phyloP scores from a whole-genome alignment of 2,888 invertebrate species.

The Plusia festucae region DNA sequence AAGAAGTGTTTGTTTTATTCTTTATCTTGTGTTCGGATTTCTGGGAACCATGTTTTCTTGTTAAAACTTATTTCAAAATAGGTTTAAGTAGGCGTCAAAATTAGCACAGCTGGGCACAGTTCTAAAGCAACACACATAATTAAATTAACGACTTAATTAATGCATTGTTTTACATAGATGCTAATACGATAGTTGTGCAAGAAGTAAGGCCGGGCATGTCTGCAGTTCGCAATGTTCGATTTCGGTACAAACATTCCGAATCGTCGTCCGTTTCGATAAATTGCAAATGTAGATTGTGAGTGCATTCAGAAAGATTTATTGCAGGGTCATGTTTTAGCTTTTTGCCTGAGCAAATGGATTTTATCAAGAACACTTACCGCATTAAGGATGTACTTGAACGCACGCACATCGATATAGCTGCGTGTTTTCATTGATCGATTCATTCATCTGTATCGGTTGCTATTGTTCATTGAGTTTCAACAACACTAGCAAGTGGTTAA shows the following conservation, averaged over 20 bases:
- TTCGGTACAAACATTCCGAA: conserved; percentile 56
- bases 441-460: conserved; percentile 55
- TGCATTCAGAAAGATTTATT: conserved; percentile 83
- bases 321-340: conserved; percentile 71
- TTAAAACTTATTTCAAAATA: conserved; percentile 20
- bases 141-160: conserved; percentile 4
- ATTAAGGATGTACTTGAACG: conserved; percentile 43
- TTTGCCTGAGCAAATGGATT: conserved; percentile 75
- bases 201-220: conserved; percentile 23
- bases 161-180: conserved; percentile 3
- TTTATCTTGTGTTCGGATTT: conserved; percentile 55
- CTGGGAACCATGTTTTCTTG: conserved; percentile 59
- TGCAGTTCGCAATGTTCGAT: conserved; percentile 47
- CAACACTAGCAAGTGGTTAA: conserved; percentile 49
- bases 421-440: conserved; percentile 51
- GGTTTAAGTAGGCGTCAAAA: conserved; percentile 21
- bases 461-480: conserved; percentile 53
- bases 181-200: conserved; percentile 27
- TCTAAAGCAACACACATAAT: conserved; percentile 7
- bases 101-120: conserved; percentile 31
- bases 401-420: conserved; percentile 29
- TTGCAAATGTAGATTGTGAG: conserved; percentile 72
- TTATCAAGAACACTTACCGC: conserved; percentile 59
- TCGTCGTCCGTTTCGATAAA: conserved; percentile 64
- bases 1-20: conserved; percentile 56